Conservation (phyloP, 2,797 vertebrate species). For the Triplophysa bombifrons region DNA sequence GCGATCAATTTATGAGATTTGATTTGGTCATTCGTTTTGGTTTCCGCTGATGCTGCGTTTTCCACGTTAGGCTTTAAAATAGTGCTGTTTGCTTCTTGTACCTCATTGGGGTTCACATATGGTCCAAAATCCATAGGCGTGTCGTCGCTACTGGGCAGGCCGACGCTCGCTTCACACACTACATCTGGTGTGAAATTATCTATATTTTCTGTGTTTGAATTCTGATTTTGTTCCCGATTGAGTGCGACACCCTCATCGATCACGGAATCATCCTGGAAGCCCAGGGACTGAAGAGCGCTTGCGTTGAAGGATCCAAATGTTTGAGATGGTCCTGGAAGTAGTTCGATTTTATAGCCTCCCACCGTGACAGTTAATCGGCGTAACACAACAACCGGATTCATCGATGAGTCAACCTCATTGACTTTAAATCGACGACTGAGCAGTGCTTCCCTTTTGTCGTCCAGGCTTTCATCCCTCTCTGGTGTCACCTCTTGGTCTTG, state of each 20-base stretch:
- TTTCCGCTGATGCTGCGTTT: slow-evolving; percentile 49
- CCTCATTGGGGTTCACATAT: slow-evolving; percentile 81
- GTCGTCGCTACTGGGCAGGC: slow-evolving; percentile 55
- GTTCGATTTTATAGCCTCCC: slow-evolving; percentile 81
- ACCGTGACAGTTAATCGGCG: slow-evolving; percentile 79
- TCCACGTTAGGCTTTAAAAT: slow-evolving; percentile 35
- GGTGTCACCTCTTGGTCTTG: slow-evolving; percentile 70
- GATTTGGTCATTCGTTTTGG: slow-evolving; percentile 65
- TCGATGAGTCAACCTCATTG: slow-evolving; percentile 69
- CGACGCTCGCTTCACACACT: slow-evolving; percentile 47
- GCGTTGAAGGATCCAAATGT: slow-evolving; percentile 59
- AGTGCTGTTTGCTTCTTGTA: slow-evolving; percentile 76
- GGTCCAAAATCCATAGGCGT: slow-evolving; percentile 71
- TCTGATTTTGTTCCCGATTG: slow-evolving; percentile 58
- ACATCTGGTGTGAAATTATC: slow-evolving; percentile 54
- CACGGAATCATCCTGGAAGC: slow-evolving; percentile 61
- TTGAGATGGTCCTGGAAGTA: slow-evolving; percentile 78
- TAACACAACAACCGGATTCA: slow-evolving; percentile 76
- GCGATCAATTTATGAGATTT: slow-evolving; percentile 45
- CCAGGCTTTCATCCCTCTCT: slow-evolving; percentile 56
- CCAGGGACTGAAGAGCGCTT: slow-evolving; percentile 52
- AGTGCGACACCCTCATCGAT: slow-evolving; percentile 60
- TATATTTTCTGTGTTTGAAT: slow-evolving; percentile 49
- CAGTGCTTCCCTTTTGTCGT: slow-evolving; percentile 66
- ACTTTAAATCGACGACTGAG: slow-evolving; percentile 69